These are phyloP conservation scores for Ictidomys tridecemlineatus DNA, from an alignment of 2,113 vertebrate genomes.

Conservation along the genomic window DNA sequence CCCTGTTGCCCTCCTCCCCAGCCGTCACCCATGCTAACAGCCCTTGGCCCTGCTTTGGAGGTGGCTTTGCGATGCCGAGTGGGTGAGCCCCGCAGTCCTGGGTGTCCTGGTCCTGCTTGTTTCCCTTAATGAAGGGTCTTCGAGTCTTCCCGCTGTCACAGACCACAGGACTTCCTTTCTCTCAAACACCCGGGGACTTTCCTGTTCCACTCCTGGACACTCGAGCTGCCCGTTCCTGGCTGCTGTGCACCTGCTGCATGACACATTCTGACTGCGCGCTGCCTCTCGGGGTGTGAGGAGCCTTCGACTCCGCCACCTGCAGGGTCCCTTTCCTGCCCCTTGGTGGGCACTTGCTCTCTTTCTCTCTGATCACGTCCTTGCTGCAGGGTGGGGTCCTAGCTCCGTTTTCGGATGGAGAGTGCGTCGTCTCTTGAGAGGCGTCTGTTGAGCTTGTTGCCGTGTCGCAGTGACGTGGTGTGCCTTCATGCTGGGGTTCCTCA, in stretches of 20 bases:
- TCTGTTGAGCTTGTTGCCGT: neutral
- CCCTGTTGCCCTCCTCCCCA: too few relatives aligned
- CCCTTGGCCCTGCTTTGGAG: too few relatives aligned
- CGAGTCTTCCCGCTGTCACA: neutral
- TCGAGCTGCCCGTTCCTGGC: too few relatives aligned
- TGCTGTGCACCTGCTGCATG: fast-evolving
- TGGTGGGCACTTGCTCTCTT: neutral
- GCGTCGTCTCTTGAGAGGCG: neutral
- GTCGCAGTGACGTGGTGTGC: neutral
- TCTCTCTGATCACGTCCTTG: neutral
- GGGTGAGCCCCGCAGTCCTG: too few relatives aligned
- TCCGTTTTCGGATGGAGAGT: neutral
- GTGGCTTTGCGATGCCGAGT: too few relatives aligned
- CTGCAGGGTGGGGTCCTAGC: neutral
- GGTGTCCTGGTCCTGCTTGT: neutral
- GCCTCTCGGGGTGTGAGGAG: too few relatives aligned
- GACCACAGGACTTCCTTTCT: too few relatives aligned
- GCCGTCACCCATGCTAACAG: too few relatives aligned
- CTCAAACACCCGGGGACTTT: too few relatives aligned
- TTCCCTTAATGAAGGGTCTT: neutral
- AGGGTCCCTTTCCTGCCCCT: too few relatives aligned
- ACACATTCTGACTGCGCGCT: neutral
- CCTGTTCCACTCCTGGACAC: too few relatives aligned
- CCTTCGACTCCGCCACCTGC: too few relatives aligned
- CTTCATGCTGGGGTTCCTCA: neutral